Evolutionary conservation across 1,140 invertebrate genomes (phyloP), one percentile per base, ranked within the genome.

Genomic region (Latrodectus geometricus): DNA sequence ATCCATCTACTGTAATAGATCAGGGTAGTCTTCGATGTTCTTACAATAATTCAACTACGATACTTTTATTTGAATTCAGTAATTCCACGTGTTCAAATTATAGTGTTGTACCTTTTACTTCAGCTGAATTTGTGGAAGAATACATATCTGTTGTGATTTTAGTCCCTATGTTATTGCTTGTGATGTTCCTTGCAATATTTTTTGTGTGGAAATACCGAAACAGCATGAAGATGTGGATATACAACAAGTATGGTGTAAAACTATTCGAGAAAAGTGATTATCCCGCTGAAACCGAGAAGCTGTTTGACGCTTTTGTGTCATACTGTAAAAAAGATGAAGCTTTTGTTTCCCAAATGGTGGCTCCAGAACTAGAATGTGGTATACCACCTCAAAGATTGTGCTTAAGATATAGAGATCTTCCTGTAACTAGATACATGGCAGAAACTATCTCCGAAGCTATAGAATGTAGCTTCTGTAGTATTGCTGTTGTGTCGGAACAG

Each of bases 291-390:
- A 93, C 94, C 77, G 95, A 96, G 89, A 97, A 97, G 89, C 92
- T 96, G 11, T 98, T 97, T 91, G 97, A 98, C 90, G 96, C 96
- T 52, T 98, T 97, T 91, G 95, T 98, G 5, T 95, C 96, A 87
- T 98, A 98, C 92, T 97, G 96, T 86, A 95, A 96, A 48, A 96
- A 97, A 91, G 97, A 98, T 91, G 96, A 97, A 89, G 95, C 97
- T 90, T 97, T 97, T 90, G 95, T 98, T 0, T 92, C 96, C 49
- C 95, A 96, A 88, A 95, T 95, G 14, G 93, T 98, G 66, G 95
- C 95, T 1, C 94, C 94, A 4, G 95, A 97, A 89, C 91, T 99
- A 77, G 97, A 99, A 91, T 93, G 94, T 89, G 93, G 93, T 2
- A 93, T 95, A 69, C 95, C 95, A 0, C 94, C 95, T 21, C 98